Evolutionary conservation across 2,888 invertebrate species (phyloP), one percentile per base, ranked within the genome.

Genomic region (Plagodis dolabraria): DNA sequence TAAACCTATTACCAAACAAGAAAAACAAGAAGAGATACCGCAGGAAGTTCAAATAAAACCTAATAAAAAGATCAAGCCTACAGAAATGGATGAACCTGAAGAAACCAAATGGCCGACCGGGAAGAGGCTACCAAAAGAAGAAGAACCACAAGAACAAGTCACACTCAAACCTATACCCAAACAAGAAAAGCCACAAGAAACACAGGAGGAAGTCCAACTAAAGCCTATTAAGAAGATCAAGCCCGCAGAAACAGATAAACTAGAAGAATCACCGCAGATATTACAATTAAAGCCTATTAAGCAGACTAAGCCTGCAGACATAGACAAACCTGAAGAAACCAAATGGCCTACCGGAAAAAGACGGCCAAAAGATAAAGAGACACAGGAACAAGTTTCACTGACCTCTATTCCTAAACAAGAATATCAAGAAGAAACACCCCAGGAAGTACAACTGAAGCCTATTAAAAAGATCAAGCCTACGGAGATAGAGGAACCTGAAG

Each of bases 141-240:
- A 88, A 64, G 81, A 82, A 66, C 74, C 79, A 33, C 74, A 79
- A 11, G 72, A 72, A 57, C 68, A 87, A 56, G 76, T 93, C 0
- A 76, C 81, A 38, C 79, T 94, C 0, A 94, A 94, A 60, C 93
- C 94, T 1, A 71, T 88, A 43, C 74, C 76, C 5, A 77, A 74
- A 63, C 66, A 79, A 5, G 57, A 83, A 7, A 80, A 82, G 86
- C 47, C 93, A 40, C 58, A 40, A 8, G 36, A 7, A 9, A 7
- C 36, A 9, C 36, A 36, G 7, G 36, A 36, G 9, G 36, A 36
- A 36, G 36, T 36, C 36, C 36, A 36, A 8, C 36, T 36, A 9
- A 36, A 36, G 9, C 36, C 36, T 36, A 36, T 36, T 9, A 7
- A 7, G 7, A 36, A 36, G 9, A 36, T 8, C 1, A 7, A 36